Evolutionary conservation across 2,797 vertebrate genomes (phyloP).

Genomic region (Scyliorhinus canicula): DNA sequence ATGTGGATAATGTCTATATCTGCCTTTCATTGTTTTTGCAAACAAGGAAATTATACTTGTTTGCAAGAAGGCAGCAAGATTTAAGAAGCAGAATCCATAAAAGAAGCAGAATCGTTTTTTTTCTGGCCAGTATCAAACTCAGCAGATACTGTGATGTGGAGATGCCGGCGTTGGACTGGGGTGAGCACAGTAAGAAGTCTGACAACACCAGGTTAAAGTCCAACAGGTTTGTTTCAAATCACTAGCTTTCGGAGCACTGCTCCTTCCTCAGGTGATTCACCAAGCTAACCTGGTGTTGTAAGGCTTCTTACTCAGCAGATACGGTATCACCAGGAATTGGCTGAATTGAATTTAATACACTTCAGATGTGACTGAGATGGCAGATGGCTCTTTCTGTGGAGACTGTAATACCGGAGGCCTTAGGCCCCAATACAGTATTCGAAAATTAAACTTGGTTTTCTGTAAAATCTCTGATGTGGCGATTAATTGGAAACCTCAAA

Average conservation of each 20-base stretch:
- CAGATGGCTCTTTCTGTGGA: neutral
- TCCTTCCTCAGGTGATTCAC: too few relatives aligned
- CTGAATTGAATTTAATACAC: neutral
- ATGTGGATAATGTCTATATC: neutral
- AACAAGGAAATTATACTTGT: neutral
- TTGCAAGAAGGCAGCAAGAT: neutral
- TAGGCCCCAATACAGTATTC: neutral
- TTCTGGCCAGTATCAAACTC: neutral
- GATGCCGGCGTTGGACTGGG: too few relatives aligned
- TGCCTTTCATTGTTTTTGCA: neutral
- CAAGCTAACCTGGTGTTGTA: too few relatives aligned
- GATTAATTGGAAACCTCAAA: conserved; percentile 46
- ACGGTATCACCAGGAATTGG: neutral
- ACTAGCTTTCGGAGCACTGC: too few relatives aligned
- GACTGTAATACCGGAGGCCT: neutral
- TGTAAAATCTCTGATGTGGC: conserved; percentile 46
- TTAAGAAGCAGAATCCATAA: neutral
- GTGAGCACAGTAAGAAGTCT: too few relatives aligned
- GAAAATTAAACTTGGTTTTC: neutral
- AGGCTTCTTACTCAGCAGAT: too few relatives aligned
- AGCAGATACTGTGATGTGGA: too few relatives aligned
- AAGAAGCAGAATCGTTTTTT: neutral
- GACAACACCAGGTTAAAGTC: too few relatives aligned
- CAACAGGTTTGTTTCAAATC: too few relatives aligned
- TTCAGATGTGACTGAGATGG: neutral